Evolutionary conservation across 2,113 vertebrate genomes (phyloP).

Genomic region (Boleophthalmus pectinirostris): DNA sequence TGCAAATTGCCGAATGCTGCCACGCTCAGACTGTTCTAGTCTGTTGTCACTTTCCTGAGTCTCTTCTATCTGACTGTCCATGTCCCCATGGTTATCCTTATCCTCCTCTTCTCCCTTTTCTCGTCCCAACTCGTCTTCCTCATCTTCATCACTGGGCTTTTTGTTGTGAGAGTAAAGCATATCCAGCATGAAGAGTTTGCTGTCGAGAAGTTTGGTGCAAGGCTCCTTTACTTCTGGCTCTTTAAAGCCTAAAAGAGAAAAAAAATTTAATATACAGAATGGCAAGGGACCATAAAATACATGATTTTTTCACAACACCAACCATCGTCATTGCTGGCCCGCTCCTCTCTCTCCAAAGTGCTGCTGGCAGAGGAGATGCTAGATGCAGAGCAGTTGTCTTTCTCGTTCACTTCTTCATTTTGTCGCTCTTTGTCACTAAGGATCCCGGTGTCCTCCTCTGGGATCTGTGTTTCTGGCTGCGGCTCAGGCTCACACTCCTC

Average conservation of each 20-base stretch:
- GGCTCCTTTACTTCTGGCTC: slow-evolving; percentile 87
- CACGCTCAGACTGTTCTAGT: slow-evolving; percentile 76
- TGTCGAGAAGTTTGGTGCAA: slow-evolving; percentile 89
- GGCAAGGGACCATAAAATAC: background rate
- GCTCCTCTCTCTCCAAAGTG: slow-evolving; percentile 93
- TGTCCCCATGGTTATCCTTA: slow-evolving; percentile 66
- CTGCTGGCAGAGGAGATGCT: slow-evolving; percentile 96
- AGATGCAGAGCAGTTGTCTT: slow-evolving; percentile 90
- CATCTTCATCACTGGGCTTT: slow-evolving; percentile 80
- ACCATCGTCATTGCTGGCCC: slow-evolving; percentile 83
- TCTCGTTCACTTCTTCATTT: slow-evolving; percentile 95
- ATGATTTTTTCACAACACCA: slow-evolving; percentile 57
- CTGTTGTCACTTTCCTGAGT: slow-evolving; percentile 15
- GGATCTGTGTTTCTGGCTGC: slow-evolving; percentile 84
- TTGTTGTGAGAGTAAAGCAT: slow-evolving; percentile 96
- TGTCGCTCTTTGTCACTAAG: slow-evolving; percentile 92
- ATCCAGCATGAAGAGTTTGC: slow-evolving; percentile 95
- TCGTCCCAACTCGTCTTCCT: slow-evolving; percentile 80
- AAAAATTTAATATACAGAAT: background rate
- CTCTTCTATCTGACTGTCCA: slow-evolving; percentile 70
- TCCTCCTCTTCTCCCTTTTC: slow-evolving; percentile 63
- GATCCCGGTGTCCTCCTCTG: slow-evolving; percentile 87
- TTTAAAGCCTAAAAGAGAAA: slow-evolving; percentile 79
- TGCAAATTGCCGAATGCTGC: slow-evolving; percentile 85
- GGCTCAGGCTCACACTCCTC: slow-evolving; percentile 43